phyloP scores from a whole-genome alignment of 1,140 invertebrate genomes.

The Drosophila bifasciata region DNA sequence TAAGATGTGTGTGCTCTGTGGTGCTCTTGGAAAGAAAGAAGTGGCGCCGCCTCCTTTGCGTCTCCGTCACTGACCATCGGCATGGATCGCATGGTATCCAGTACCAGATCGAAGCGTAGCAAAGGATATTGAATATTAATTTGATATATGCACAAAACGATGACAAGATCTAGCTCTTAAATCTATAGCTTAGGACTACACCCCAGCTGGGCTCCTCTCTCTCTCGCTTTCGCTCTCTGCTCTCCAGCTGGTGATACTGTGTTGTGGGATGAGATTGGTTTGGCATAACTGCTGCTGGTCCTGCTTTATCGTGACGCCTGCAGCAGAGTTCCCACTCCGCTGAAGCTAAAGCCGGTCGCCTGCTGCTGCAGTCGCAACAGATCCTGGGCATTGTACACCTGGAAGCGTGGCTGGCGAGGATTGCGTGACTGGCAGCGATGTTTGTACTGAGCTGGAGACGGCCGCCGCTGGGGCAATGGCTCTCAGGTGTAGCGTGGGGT shows the following conservation, averaged over 20 bases:
- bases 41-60: neutral
- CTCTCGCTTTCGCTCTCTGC: neutral
- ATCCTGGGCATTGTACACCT: slow-evolving; percentile 67
- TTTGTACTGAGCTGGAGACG: slow-evolving; percentile 6
- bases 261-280: slow-evolving; percentile 49
- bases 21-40: slow-evolving; percentile 17
- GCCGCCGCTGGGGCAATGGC: slow-evolving; percentile 69
- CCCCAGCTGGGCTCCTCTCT: slow-evolving; percentile 17
- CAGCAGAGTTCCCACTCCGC: slow-evolving; percentile 40
- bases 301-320: slow-evolving; percentile 30
- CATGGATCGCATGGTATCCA: neutral
- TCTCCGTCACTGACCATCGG: neutral
- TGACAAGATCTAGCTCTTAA: slow-evolving; percentile 70
- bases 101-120: slow-evolving; percentile 1
- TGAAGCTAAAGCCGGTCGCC: slow-evolving; percentile 46
- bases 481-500: slow-evolving; percentile 59
- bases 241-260: slow-evolving; percentile 50
- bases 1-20: slow-evolving; percentile 20
- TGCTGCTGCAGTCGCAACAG: slow-evolving; percentile 70
- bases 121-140: slow-evolving; percentile 51
- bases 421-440: slow-evolving; percentile 2
- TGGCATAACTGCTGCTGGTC: slow-evolving; percentile 1
- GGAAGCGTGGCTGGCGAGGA: slow-evolving; percentile 47
- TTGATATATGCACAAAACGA: slow-evolving; percentile 62
- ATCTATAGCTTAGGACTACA: slow-evolving; percentile 49